Base-by-base conservation (phyloP, 2,888 invertebrate genomes). In the Rhagonycha lutea region DNA sequence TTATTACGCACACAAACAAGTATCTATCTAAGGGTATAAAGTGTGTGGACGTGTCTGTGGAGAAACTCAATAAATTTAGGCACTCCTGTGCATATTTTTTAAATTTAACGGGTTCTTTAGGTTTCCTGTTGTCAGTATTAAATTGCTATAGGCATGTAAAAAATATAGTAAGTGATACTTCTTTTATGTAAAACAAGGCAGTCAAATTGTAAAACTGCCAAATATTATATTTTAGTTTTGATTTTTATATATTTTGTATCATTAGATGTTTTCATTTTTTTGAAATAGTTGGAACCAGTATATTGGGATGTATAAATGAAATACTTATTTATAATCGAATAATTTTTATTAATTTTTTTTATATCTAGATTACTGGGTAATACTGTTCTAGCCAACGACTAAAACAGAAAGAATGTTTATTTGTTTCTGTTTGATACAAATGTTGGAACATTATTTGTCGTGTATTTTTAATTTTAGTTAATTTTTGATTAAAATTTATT, bases 61-160 rank as follows among this genome's bases (percentile, higher is more conserved):
- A 70, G 65, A 61, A 68, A 68, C 23, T 28, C 24, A 26, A 63
- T 69, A 69, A 73, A 69, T 69, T 61, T 74, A 74, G 70, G 69
- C 74, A 69, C 74, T 70, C 62, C 65, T 63, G 70, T 77, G 61
- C 72, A 72, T 69, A 72, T 69, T 74, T 77, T 77, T 69, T 77
- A 68, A 72, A 74, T 77, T 77, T 74, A 73, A 77, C 72, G 28
- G 74, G 71, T 71, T 32, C 61, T 76, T 79, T 67, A 78, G 70
- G 72, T 79, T 78, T 80, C 80, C 80, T 80, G 80, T 76, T 79
- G 80, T 80, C 80, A 80, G 80, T 80, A 80, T 80, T 80, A 79
- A 23, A 18, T 63, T 71, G 68, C 63, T 47, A 24, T 70, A 65
- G 63, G 69, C 70, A 32, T 47, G 68, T 76, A 70, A 68, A 69